These are phyloP conservation scores for Scaptodrosophila lebanonensis DNA, from an alignment of 1,140 invertebrate species.

Conservation along the genomic window DNA sequence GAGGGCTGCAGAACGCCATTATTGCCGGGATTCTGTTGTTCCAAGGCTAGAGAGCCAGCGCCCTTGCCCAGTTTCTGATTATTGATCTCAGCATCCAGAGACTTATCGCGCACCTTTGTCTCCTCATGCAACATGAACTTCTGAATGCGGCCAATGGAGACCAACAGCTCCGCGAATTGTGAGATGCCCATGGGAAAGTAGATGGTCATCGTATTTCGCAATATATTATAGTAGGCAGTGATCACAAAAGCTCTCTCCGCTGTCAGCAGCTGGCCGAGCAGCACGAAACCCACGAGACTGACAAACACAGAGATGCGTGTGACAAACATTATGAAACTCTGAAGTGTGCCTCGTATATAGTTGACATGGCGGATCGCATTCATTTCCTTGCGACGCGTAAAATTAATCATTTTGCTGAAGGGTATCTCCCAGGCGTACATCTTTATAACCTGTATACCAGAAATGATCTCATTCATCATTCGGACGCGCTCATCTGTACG, in stretches of 20 bases:
- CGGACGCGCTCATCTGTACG: slow-evolving; percentile 90
- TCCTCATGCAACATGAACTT: slow-evolving; percentile 85
- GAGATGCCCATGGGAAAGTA: slow-evolving; percentile 84
- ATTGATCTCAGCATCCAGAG: slow-evolving; percentile 41
- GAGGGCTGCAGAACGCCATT: slow-evolving; percentile 53
- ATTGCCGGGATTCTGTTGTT: slow-evolving; percentile 38
- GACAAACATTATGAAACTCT: slow-evolving; percentile 86
- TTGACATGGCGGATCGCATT: slow-evolving; percentile 82
- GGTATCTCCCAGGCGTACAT: slow-evolving; percentile 94
- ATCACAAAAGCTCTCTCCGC: slow-evolving; percentile 86
- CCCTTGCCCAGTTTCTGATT: slow-evolving; percentile 46
- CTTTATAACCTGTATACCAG: slow-evolving; percentile 93
- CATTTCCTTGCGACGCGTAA: slow-evolving; percentile 79
- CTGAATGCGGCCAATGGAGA: slow-evolving; percentile 83
- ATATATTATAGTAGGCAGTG: slow-evolving; percentile 85
- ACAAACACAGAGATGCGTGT: slow-evolving; percentile 88
- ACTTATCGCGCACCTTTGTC: slow-evolving; percentile 76
- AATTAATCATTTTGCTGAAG: slow-evolving; percentile 83
- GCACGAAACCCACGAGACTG: slow-evolving; percentile 86
- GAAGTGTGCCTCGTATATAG: slow-evolving; percentile 84
- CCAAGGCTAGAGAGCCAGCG: slow-evolving; percentile 9
- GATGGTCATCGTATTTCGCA: slow-evolving; percentile 86
- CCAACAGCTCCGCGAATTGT: slow-evolving; percentile 82
- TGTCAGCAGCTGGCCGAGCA: slow-evolving; percentile 79
- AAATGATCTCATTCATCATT: slow-evolving; percentile 94